These are phyloP conservation scores for Macropis europaea DNA, from an alignment of 2,888 invertebrate species.

Conservation along the genomic window DNA sequence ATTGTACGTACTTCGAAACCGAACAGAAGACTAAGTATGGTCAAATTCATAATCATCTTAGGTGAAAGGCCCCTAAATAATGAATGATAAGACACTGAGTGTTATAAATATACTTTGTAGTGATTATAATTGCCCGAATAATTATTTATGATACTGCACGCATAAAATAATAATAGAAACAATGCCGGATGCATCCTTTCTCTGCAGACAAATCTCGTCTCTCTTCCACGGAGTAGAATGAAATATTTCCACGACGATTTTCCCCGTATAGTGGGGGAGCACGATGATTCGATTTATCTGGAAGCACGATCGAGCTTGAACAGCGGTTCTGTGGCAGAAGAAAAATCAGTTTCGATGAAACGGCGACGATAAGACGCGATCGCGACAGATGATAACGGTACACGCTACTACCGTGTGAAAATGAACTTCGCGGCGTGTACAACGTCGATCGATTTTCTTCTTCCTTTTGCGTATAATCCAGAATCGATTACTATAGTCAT, in stretches of 20 bases:
- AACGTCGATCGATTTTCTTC: neutral
- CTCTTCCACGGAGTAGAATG: neutral
- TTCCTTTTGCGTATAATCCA: no score
- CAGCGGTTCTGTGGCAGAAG: neutral
- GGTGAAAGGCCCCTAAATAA: no score
- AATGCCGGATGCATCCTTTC: neutral
- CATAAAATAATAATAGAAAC: no score
- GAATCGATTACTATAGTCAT: no score
- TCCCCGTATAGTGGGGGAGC: neutral
- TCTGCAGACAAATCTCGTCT: neutral
- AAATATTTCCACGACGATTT: neutral
- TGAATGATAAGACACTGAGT: no score
- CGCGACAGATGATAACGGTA: slow-evolving; percentile 35
- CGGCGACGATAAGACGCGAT: slow-evolving; percentile 38
- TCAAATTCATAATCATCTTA: no score
- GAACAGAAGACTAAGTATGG: no score
- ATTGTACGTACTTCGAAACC: no score
- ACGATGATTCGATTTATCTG: slow-evolving; percentile 4
- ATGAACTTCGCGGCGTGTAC: neutral
- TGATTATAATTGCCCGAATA: no score
- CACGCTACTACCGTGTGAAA: slow-evolving; percentile 25
- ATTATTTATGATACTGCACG: neutral
- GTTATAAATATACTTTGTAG: no score
- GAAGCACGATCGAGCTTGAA: neutral
- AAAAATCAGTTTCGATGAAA: slow-evolving; percentile 25